These are phyloP conservation scores for Smithornis capensis DNA, from an alignment of 2,113 vertebrate species.

Conservation along the genomic window DNA sequence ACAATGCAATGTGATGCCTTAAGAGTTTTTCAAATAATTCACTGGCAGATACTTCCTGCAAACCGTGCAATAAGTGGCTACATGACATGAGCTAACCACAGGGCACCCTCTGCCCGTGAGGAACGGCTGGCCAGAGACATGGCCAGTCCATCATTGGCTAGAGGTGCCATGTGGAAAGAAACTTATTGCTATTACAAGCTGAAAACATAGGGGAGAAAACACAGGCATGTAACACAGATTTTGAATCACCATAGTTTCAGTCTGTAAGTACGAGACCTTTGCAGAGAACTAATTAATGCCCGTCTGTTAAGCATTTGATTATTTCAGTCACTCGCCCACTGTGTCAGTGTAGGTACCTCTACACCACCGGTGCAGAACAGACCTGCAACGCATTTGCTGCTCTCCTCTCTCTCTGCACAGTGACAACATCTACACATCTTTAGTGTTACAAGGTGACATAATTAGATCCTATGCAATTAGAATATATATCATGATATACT, in stretches of 20 bases:
- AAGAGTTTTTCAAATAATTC: not conserved
- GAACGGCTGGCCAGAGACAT: not conserved
- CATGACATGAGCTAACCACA: not conserved
- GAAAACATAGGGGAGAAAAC: not conserved
- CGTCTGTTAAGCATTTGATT: not conserved
- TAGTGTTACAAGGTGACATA: slow-evolving; percentile 58
- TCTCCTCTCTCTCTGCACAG: not conserved
- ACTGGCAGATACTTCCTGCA: not conserved
- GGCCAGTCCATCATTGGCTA: not conserved
- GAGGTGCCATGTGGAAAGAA: slow-evolving; percentile 12
- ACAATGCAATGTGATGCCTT: not conserved
- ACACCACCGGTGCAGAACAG: not conserved
- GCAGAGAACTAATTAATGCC: slow-evolving; percentile 52
- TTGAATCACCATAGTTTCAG: not conserved
- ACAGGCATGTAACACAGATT: not conserved
- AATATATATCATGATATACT: not conserved
- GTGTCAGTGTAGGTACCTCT: not conserved
- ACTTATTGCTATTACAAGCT: slow-evolving; percentile 53
- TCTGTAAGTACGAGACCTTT: not conserved
- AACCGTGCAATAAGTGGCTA: not conserved
- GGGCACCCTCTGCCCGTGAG: not conserved
- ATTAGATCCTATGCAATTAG: slow-evolving; percentile 14
- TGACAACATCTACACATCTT: not conserved
- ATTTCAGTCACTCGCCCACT: not conserved
- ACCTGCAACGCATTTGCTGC: not conserved